Base-by-base conservation (phyloP, 2,113 vertebrate species). In the Microcebus lehilahytsara region DNA sequence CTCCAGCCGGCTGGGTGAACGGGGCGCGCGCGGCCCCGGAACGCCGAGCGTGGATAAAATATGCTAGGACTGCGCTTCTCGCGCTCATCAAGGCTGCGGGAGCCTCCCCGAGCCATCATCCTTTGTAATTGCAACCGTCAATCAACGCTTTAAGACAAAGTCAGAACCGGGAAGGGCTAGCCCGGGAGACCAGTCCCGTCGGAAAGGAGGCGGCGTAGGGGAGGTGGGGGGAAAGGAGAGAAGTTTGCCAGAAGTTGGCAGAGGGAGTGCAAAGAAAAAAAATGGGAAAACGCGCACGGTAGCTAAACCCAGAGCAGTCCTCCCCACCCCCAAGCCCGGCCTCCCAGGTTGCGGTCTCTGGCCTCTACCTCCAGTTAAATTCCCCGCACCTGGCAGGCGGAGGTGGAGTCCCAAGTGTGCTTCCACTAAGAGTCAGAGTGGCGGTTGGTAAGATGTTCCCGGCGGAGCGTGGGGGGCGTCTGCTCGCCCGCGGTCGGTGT, bases 101-200 rank as follows among this genome's bases (percentile, higher is more conserved):
- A 98, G 97, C 97, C 97, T 98, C 98, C 98, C 98, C 22, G 91
- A 98, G 98, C 98, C 98, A 97, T 98, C 98, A 98, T 97, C 96
- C 98, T 98, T 94, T 95, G 98, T 98, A 98, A 98, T 98, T 98
- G 98, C 98, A 98, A 98, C 96, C 98, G 98, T 98, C 98, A 98
- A 98, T 98, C 98, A 98, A 98, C 95, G 97, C 98, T 97, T 97
- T 96, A 95, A 97, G 98, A 97, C 98, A 91, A 98, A 98, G 98
- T 98, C 97, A 97, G 98, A 98, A 90, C 34, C 83, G 66, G 97
- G 96, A 93, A 96, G 98, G 95, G 87, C 93, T 95, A 98, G 97
- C 97, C 97, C 98, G 10, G 95, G 96, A 98, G 98, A 98, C 97
- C 86, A 67, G 91, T 84, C 87, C 66, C 42, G 69, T 87, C 67